Percentiles rank a stretch among this genome's conserved stretches.
These are phyloP conservation scores for Neodontobutis hainanensis DNA, from an alignment of 2,113 vertebrate species.

Conservation along the genomic window DNA sequence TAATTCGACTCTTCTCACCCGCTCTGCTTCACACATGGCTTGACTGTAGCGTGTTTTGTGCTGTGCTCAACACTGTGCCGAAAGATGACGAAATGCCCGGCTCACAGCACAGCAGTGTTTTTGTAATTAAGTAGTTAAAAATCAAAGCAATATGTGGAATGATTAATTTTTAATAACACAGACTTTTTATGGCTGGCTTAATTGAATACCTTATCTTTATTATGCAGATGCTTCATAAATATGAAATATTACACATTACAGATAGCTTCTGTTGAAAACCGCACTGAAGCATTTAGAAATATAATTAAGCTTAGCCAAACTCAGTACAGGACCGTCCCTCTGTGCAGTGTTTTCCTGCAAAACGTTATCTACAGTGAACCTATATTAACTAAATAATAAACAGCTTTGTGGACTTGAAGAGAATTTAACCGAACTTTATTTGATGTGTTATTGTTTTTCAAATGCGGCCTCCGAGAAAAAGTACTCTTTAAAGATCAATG, in stretches of 20 bases:
- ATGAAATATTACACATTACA: constrained; percentile 81
- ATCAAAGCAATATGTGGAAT: constrained; percentile 78
- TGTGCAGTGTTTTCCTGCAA: constrained; percentile 31
- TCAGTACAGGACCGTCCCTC: constrained; percentile 56
- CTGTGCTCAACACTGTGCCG: constrained; percentile 49
- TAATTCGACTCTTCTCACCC: background rate
- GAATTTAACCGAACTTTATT: constrained; percentile 31
- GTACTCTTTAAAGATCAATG: constrained; percentile 63
- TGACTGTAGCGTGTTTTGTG: constrained; percentile 43
- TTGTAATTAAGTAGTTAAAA: constrained; percentile 79
- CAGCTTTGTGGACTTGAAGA: constrained; percentile 31
- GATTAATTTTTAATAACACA: constrained; percentile 80
- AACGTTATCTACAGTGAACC: constrained; percentile 67
- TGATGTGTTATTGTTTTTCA: constrained; percentile 13
- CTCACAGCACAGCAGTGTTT: constrained; percentile 55
- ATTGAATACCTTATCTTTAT: constrained; percentile 85
- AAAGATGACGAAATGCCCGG: constrained; percentile 44
- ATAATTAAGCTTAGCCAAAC: constrained; percentile 78
- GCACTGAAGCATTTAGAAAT: constrained; percentile 79
- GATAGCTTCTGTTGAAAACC: constrained; percentile 78
- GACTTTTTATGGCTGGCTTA: constrained; percentile 75
- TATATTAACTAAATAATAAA: constrained; percentile 67
- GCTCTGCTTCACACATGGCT: constrained; percentile 21
- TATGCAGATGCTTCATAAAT: constrained; percentile 84
- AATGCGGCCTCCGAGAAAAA: constrained; percentile 8